These are phyloP conservation scores for Meteorus colon DNA, from an alignment of 2,888 invertebrate genomes.

Conservation along the genomic window DNA sequence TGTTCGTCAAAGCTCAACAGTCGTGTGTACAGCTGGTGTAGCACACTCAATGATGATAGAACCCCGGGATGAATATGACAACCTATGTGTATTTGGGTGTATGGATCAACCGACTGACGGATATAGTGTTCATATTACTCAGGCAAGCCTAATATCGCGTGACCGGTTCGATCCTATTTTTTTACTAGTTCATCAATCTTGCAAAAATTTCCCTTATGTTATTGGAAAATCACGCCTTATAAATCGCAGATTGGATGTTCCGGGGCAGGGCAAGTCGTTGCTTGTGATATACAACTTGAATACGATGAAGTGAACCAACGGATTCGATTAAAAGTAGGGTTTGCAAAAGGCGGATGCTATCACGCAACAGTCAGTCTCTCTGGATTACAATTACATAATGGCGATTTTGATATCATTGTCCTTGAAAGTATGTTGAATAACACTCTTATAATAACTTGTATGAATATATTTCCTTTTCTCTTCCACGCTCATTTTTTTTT, in stretches of 20 bases:
- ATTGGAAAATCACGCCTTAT: constrained; percentile 24
- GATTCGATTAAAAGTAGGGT: constrained; percentile 84
- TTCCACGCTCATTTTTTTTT: too few species aligned
- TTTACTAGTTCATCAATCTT: neutral
- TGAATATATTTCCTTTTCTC: neutral
- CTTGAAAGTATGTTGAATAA: constrained; percentile 82
- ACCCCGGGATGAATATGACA: constrained; percentile 94
- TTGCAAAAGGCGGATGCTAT: constrained; percentile 87
- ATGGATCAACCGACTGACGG: constrained; percentile 79
- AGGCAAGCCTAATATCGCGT: constrained; percentile 58
- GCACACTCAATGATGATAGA: constrained; percentile 88
- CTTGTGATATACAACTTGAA: constrained; percentile 77
- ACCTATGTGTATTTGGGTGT: constrained; percentile 81
- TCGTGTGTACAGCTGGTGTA: constrained; percentile 86
- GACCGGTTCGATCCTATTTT: neutral
- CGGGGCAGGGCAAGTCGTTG: constrained; percentile 76
- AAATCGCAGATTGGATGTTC: constrained; percentile 78
- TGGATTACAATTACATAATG: constrained; percentile 86
- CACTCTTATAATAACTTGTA: neutral
- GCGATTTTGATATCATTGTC: constrained; percentile 93
- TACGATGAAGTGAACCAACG: constrained; percentile 88
- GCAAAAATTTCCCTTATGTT: neutral
- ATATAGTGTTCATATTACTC: constrained; percentile 72
- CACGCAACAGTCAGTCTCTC: constrained; percentile 86
- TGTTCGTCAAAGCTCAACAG: constrained; percentile 87